Base-by-base conservation (phyloP, 2,888 invertebrate species). In the Lacanobia wlatinum region DNA sequence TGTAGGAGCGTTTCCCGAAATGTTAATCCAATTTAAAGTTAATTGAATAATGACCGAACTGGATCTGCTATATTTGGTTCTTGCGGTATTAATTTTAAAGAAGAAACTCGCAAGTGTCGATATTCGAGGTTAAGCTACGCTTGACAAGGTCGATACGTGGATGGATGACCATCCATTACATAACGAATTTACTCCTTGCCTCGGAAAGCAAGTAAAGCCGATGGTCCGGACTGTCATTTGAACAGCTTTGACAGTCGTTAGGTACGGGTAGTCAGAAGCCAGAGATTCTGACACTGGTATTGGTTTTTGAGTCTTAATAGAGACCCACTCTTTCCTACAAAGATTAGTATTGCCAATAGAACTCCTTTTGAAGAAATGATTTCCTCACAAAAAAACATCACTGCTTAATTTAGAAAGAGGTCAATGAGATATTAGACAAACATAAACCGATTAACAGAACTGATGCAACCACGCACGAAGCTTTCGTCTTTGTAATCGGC, bases 391-490 rank as follows among this genome's bases (percentile, higher is more conserved):
- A 40, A 46, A 48, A 50, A 77, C n/a, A 71, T 21, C n/a, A 50
- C 43, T n/a, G 50, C 55, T 50, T 61, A 62, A 65, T 62, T 43
- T 52, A 52, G 58, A 71, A 77, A 52, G 48, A 46, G 76, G 50
- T 72, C 50, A 78, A 72, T 56, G 73, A 65, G 61, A 61, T 78
- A 46, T 59, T 48, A 63, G 34, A 52, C 43, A 64, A 79, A 76
- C 71, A 80, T 28, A 18, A 74, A 23, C 21, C 3, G 5, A 50
- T 66, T 52, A 69, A 53, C 46, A 59, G 12, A 5, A 34, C 12
- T 77, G 78, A 78, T 70, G 70, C 80, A 78, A 80, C 28, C 46
- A 50, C 62, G 50, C 12, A 21, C 8, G 34, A 53, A 28, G n/a
- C 12, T 64, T 55, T 14, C 23, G 18, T 61, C 50, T 76, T 53